phyloP scores from a whole-genome alignment of 1,140 invertebrate genomes.

The Steinernema feltiae region DNA sequence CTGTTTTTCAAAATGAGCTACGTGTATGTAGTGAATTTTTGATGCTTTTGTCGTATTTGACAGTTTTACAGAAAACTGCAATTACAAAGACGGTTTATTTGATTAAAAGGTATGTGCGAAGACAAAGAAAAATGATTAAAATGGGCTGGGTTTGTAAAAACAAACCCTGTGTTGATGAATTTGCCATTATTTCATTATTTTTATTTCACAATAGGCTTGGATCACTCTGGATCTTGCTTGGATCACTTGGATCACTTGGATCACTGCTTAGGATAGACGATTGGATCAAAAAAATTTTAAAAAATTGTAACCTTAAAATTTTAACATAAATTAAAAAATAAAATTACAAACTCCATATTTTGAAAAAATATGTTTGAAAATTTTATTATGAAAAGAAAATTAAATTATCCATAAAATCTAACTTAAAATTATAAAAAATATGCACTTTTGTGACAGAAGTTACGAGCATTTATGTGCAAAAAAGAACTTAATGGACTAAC shows the following conservation, averaged over 20 bases:
- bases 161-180: no score
- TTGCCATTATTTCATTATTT: background rate
- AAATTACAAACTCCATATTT: background rate
- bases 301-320: background rate
- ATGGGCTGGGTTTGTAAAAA: no score
- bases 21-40: no score
- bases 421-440: no score
- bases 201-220: background rate
- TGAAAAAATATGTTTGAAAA: background rate
- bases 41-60: background rate
- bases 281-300: background rate
- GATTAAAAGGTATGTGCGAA: background rate
- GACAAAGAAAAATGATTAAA: background rate
- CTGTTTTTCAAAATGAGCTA: no score
- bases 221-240: background rate
- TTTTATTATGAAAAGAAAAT: background rate
- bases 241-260: background rate
- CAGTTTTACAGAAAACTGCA: background rate
- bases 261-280: no score
- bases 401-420: no score
- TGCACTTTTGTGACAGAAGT: no score
- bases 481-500: no score
- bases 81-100: background rate
- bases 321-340: slow-evolving; percentile 5
- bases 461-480: no score